Percentiles rank a stretch among this genome's conserved stretches.
These are phyloP conservation scores for Gymnocypris eckloni DNA, from an alignment of 2,797 vertebrate genomes.

Conservation along the genomic window DNA sequence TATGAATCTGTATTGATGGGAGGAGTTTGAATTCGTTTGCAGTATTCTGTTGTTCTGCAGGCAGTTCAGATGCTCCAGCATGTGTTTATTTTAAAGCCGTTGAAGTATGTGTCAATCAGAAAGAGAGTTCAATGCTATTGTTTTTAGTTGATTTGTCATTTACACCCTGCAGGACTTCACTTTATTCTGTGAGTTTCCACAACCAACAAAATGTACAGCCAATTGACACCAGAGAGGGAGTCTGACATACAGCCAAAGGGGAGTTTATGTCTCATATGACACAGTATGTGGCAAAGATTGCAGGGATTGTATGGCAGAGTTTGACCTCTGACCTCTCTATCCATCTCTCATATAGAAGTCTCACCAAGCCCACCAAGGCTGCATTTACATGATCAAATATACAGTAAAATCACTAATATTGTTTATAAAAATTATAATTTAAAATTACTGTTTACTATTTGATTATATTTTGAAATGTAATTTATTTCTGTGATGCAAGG, in stretches of 20 bases:
- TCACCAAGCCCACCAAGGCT: background rate
- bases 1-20: background rate
- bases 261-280: conserved; percentile 25
- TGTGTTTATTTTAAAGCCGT: conserved; percentile 1
- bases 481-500: background rate
- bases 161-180: conserved; percentile 11
- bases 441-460: background rate
- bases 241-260: background rate
- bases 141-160: conserved; percentile 27
- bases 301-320: background rate
- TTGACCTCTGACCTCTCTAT: conserved; percentile 27
- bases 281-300: background rate
- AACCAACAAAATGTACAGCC: conserved; percentile 3
- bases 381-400: background rate
- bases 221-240: conserved; percentile 3
- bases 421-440: no score
- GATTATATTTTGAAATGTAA: background rate
- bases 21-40: background rate
- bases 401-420: background rate
- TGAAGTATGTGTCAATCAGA: background rate
- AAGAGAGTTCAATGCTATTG: background rate
- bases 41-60: background rate
- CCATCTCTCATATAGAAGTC: background rate
- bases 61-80: background rate
- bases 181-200: conserved; percentile 19